Evolutionary conservation across 2,113 vertebrate genomes (phyloP).

Genomic region (Elephas maximus): DNA sequence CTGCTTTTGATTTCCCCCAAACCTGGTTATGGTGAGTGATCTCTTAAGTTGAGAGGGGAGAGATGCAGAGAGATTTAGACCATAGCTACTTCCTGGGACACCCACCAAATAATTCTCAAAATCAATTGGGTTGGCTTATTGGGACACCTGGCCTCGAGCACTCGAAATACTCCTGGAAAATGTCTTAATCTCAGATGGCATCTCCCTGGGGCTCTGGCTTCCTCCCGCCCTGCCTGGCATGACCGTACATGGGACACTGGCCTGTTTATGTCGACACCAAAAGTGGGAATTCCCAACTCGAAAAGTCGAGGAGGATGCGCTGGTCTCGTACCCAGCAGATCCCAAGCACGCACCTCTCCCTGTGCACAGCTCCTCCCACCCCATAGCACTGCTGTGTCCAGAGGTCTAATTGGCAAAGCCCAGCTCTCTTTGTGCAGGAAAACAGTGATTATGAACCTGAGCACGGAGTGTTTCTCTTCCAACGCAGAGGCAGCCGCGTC

Average conservation of each 20-base stretch:
- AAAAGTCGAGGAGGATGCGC: not conserved
- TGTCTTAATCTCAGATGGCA: not conserved
- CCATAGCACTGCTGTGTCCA: not conserved
- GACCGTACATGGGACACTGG: fast-evolving
- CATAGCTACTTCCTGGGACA: not conserved
- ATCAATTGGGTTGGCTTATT: not conserved
- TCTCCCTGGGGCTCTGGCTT: not conserved
- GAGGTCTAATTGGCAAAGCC: not conserved
- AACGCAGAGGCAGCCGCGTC: not conserved
- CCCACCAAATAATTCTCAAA: not conserved
- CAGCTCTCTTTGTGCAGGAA: not conserved
- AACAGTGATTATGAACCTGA: not conserved
- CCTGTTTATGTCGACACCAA: not conserved
- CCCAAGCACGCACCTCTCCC: not conserved
- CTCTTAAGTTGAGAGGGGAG: not conserved
- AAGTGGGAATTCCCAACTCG: not conserved
- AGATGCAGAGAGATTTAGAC: not conserved
- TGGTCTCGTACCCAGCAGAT: not conserved
- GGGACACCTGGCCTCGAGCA: not conserved
- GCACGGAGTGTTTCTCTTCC: not conserved
- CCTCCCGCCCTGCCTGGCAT: not conserved
- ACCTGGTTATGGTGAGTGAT: not conserved
- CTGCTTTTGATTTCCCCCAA: not conserved
- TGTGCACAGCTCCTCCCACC: fast-evolving
- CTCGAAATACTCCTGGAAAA: not conserved